Conservation (phyloP, 2,888 invertebrate genomes). For the Tenthredo mesomela region DNA sequence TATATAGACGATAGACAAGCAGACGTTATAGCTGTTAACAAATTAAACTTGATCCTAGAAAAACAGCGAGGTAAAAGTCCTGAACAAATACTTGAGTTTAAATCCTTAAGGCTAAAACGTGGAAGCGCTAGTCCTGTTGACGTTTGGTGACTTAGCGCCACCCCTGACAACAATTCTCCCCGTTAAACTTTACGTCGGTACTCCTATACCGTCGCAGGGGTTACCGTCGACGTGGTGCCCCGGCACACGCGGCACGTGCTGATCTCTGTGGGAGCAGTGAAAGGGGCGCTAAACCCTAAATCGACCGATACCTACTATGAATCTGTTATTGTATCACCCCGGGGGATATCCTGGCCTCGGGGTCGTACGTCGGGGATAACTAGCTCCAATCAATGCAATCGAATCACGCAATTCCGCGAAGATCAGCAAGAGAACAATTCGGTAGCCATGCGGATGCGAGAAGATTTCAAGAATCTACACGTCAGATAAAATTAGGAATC, state of each 20-base stretch:
- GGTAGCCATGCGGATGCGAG: background rate
- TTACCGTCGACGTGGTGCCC: slow-evolving; percentile 37
- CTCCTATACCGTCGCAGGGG: background rate
- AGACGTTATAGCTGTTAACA: slow-evolving; percentile 44
- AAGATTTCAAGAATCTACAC: background rate
- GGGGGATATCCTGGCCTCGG: slow-evolving; percentile 18
- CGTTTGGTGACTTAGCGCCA: slow-evolving; percentile 70
- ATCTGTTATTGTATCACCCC: slow-evolving; percentile 56
- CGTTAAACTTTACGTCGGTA: background rate
- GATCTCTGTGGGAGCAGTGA: slow-evolving; percentile 74
- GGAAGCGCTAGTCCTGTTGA: slow-evolving; percentile 64
- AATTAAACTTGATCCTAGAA: slow-evolving; percentile 61
- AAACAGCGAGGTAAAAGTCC: slow-evolving; percentile 64
- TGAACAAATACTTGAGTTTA: slow-evolving; percentile 69
- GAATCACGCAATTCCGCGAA: slow-evolving; percentile 28
- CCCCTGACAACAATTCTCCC: slow-evolving; percentile 43
- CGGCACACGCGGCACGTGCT: slow-evolving; percentile 70
- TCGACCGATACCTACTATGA: slow-evolving; percentile 62
- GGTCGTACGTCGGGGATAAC: slow-evolving; percentile 18
- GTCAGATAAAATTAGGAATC: background rate
- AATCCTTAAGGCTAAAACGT: background rate
- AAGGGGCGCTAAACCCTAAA: slow-evolving; percentile 66
- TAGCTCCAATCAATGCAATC: slow-evolving; percentile 40
- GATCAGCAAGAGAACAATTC: slow-evolving; percentile 20
- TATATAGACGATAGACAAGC: slow-evolving; percentile 11